Percentiles rank a stretch among this genome's conserved stretches.
Evolutionary conservation across 2,797 vertebrate species (phyloP).

Genomic region (Halcyon badia): DNA sequence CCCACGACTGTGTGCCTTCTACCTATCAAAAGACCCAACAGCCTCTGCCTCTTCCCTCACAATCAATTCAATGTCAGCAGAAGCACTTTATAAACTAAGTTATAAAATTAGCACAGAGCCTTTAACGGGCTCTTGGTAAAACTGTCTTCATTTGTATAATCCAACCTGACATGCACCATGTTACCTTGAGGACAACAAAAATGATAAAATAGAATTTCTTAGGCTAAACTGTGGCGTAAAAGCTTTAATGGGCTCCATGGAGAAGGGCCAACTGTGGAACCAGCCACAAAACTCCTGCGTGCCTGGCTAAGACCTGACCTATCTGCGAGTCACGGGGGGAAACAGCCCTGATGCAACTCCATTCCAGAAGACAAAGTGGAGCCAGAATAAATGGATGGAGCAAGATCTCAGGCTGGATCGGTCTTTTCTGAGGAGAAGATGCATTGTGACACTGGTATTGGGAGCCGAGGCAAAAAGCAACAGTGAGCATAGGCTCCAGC

Average conservation of each 20-base stretch:
- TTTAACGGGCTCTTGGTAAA: constrained; percentile 18
- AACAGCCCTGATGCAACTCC: background rate
- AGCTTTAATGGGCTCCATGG: constrained; percentile 41
- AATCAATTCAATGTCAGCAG: background rate
- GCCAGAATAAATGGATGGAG: background rate
- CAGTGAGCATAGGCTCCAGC: background rate
- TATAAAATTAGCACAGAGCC: background rate
- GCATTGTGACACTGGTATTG: background rate
- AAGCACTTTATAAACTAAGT: constrained; percentile 19
- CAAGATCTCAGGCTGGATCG: background rate
- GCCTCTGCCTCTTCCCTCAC: background rate
- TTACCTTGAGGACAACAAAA: constrained; percentile 31
- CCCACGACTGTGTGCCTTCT: background rate
- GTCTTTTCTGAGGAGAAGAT: background rate
- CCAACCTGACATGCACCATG: background rate
- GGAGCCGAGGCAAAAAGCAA: background rate
- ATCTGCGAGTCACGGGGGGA: background rate
- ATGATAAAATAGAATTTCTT: constrained; percentile 21
- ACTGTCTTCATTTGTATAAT: constrained; percentile 9
- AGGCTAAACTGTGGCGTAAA: background rate
- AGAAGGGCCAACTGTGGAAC: constrained; percentile 21
- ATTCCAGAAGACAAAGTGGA: background rate
- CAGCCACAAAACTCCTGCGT: background rate
- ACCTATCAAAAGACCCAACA: background rate
- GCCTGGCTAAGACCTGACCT: background rate